phyloP scores from a whole-genome alignment of 2,888 invertebrate genomes.

The Melanotus villosus region DNA sequence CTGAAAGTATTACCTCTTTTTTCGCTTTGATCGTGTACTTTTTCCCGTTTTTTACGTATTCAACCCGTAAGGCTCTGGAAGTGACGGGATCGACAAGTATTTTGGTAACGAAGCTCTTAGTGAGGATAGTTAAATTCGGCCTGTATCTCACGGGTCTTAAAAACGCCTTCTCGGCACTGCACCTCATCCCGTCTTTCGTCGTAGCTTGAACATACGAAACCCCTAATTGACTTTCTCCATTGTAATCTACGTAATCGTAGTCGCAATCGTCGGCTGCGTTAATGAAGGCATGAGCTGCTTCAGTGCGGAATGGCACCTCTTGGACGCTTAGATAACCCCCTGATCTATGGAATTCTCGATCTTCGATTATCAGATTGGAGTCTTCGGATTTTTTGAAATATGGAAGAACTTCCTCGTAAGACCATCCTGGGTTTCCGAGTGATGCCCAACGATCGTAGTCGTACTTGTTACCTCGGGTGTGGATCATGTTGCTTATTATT shows the following conservation, averaged over 20 bases:
- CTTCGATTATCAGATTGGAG: constrained; percentile 57
- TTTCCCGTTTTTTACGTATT: constrained; percentile 72
- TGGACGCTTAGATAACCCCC: constrained; percentile 67
- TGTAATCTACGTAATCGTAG: constrained; percentile 79
- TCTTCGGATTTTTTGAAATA: constrained; percentile 66
- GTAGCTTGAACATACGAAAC: constrained; percentile 76
- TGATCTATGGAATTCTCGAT: constrained; percentile 63
- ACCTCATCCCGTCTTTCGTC: constrained; percentile 73
- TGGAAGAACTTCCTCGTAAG: constrained; percentile 67
- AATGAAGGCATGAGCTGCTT: constrained; percentile 72
- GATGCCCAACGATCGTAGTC: constrained; percentile 78
- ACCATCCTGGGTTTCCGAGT: constrained; percentile 69
- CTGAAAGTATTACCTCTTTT: constrained; percentile 88
- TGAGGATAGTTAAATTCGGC: constrained; percentile 78
- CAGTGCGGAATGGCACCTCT: constrained; percentile 67
- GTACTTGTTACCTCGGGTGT: constrained; percentile 72
- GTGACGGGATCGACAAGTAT: constrained; percentile 76
- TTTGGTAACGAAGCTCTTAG: constrained; percentile 74
- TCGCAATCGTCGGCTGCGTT: constrained; percentile 77
- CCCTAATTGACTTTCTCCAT: constrained; percentile 75
- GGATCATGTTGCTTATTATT: constrained; percentile 48
- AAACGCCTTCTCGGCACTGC: constrained; percentile 78
- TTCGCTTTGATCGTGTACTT: constrained; percentile 71
- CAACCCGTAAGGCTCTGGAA: constrained; percentile 78
- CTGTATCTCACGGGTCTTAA: constrained; percentile 74